These are phyloP conservation scores for Parotocinclus haroldoi DNA, from an alignment of 2,797 vertebrate species.

Conservation along the genomic window DNA sequence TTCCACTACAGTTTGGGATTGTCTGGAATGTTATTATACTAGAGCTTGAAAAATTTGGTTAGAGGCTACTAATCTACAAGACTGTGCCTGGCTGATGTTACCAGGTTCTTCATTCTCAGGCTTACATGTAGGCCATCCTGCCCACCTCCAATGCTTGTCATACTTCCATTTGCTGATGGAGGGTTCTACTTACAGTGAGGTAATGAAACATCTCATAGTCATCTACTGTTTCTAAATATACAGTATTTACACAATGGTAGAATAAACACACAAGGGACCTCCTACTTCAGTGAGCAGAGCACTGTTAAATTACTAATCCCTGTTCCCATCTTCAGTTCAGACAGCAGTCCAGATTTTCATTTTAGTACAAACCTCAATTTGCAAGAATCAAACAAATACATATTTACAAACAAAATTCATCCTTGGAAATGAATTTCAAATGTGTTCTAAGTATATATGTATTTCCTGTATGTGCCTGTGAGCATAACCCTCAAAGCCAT, in stretches of 20 bases:
- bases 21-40: slow-evolving; percentile 8
- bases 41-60: slow-evolving; percentile 14
- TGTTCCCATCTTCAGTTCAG: slow-evolving; percentile 52
- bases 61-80: slow-evolving; percentile 18
- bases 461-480: slow-evolving; percentile 56
- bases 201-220: slow-evolving; percentile 39
- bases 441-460: slow-evolving; percentile 48
- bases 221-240: slow-evolving; percentile 46
- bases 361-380: slow-evolving; percentile 69
- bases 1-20: neutral
- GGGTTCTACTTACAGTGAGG: slow-evolving; percentile 34
- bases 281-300: slow-evolving; percentile 39
- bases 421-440: slow-evolving; percentile 52
- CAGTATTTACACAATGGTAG: slow-evolving; percentile 50
- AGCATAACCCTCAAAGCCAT: slow-evolving; percentile 70
- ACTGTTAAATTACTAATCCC: slow-evolving; percentile 57
- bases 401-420: slow-evolving; percentile 69
- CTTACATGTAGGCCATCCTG: slow-evolving; percentile 30
- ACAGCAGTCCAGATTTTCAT: slow-evolving; percentile 57
- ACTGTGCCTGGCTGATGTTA: slow-evolving; percentile 21
- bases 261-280: slow-evolving; percentile 41
- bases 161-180: slow-evolving; percentile 31
- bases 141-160: slow-evolving; percentile 34
- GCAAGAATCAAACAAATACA: slow-evolving; percentile 67
- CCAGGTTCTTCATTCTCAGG: slow-evolving; percentile 39